phyloP scores from a whole-genome alignment of 2,113 vertebrate species.

The Crypturellus undulatus region DNA sequence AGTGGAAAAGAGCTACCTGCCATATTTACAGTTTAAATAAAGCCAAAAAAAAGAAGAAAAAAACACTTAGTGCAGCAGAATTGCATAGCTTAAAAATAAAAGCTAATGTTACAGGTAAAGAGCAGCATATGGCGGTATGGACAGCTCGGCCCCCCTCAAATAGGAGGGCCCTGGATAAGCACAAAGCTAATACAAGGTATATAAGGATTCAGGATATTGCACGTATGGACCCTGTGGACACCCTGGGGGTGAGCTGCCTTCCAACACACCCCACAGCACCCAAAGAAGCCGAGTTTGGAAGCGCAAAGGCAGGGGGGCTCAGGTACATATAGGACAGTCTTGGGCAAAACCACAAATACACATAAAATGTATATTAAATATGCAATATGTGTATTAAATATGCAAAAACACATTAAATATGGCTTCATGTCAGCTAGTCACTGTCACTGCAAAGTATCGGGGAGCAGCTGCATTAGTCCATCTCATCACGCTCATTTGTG shows the following conservation, averaged over 20 bases:
- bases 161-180: background rate
- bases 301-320: background rate
- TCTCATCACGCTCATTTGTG: background rate
- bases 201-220: background rate
- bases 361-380: too few species aligned
- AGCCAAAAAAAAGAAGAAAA: background rate
- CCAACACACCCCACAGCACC: background rate
- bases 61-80: background rate
- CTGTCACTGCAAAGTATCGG: background rate
- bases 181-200: background rate
- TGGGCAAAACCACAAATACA: background rate
- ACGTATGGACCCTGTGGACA: too few species aligned
- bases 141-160: background rate
- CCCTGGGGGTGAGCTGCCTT: accelerated
- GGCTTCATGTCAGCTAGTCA: background rate
- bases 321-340: background rate
- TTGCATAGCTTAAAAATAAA: background rate
- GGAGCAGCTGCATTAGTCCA: background rate
- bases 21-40: background rate
- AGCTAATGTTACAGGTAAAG: background rate
- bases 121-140: background rate
- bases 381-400: too few species aligned
- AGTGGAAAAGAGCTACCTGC: background rate
- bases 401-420: background rate
- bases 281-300: background rate